Base-by-base conservation (phyloP, 2,797 vertebrate genomes). In the Chaetodon trifasciatus region DNA sequence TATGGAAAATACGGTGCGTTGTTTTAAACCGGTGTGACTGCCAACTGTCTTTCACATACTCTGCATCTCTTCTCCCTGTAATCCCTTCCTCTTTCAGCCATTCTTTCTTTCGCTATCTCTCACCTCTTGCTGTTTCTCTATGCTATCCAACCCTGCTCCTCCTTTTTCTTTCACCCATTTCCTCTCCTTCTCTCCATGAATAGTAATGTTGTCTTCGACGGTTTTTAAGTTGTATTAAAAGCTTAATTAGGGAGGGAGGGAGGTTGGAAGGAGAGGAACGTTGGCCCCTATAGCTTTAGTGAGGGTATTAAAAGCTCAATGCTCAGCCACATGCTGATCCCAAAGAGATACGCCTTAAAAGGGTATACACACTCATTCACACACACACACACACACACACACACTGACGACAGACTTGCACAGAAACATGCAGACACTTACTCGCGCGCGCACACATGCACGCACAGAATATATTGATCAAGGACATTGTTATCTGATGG, bases 231-330 rank as follows among this genome's bases (percentile, higher is more conserved):
- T 87, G 81, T 61, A 88, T 84, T 89, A 85, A 89, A 88, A 81
- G 80, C 86, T 88, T 87, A 84, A 93, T 91, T 85, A 88, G 82
- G 53, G 76, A 82, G 56, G 49, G 74, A 67, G 35, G 58, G 53
- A 64, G 70, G 75, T 52, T 1, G 68, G 81, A 74, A 79, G 79
- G 4, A 57, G 77, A 85, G 74, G 66, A 85, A 83, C 68, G 71
- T 60, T 70, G 81, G 82, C 79, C 68, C 65, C 53, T 74, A 62
- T 84, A 79, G 81, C 70, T 84, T 87, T 68, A 75, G 84, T 49
- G 79, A 78, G 74, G 88, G 90, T 83, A 90, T 91, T 91, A 92
- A 93, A 92, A 90, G 90, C 91, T 92, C 88, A 89, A 7, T 73
- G 86, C 56, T 85, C 74, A 73, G 79, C 74, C 87, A 87, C 87